These are phyloP conservation scores for Carcharodon carcharias DNA, from an alignment of 2,797 vertebrate genomes.

Conservation along the genomic window DNA sequence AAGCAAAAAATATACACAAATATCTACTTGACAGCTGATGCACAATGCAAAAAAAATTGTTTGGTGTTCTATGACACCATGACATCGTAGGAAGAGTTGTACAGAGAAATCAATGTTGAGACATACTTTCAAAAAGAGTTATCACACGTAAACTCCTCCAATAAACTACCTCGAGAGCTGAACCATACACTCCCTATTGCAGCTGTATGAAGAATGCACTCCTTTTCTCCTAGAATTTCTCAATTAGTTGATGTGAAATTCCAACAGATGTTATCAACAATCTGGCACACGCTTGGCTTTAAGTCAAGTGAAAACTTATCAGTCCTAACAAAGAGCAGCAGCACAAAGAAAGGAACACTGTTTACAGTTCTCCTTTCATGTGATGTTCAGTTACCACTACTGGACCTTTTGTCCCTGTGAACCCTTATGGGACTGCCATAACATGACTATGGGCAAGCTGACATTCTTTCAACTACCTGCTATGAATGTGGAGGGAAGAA, in stretches of 20 bases:
- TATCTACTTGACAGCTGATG: background rate
- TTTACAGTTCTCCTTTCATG: conserved; percentile 41
- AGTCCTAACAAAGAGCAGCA: conserved; percentile 49
- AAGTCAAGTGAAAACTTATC: conserved; percentile 51
- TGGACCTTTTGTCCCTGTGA: conserved; percentile 38
- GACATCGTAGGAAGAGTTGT: background rate
- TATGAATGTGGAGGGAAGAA: background rate
- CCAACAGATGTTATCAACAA: conserved; percentile 50
- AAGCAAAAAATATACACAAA: background rate
- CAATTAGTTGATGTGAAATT: conserved; percentile 52
- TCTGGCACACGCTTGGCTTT: conserved; percentile 50
- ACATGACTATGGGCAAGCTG: background rate
- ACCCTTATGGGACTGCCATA: background rate
- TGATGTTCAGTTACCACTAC: conserved; percentile 46
- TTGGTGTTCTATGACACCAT: background rate
- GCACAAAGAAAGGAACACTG: conserved; percentile 44
- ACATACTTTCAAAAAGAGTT: background rate
- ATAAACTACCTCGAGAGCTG: background rate
- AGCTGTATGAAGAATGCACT: conserved; percentile 50
- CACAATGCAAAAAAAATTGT: background rate
- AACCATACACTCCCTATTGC: conserved; percentile 42
- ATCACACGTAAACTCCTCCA: background rate
- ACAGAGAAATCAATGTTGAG: background rate
- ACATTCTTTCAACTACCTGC: background rate
- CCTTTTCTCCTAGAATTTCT: conserved; percentile 59